Base-by-base conservation (phyloP, 2,888 invertebrate species). In the Drosophila parthenogenetica region DNA sequence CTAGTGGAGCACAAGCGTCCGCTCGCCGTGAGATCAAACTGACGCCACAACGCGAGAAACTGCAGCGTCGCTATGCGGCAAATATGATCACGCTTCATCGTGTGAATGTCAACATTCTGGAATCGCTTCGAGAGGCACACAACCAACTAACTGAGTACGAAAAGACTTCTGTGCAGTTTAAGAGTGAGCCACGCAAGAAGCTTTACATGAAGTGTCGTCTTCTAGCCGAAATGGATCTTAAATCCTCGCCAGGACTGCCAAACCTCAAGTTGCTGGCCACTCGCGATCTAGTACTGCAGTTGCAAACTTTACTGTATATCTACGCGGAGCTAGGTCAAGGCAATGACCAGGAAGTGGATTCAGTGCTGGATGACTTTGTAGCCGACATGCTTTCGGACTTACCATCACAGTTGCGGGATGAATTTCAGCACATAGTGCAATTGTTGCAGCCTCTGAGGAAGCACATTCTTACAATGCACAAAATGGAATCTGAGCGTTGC, bases 231-330 rank as follows among this genome's bases (percentile, higher is more conserved):
- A 7, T 71, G 46, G 86, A 82, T 13, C 2, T 83, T 3, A 65
- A 69, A 35, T n/a, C 49, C 0, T 35, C 45, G 1, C 19, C 32
- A 0, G n/a, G 5, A 1, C 25, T 46, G 3, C 16, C 2, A 5
- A 40, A 29, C 5, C 13, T 85, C 0, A 5, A 53, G 2, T 7
- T 22, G 1, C 51, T 55, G 0, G 7, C 22, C 13, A 73, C 65
- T 0, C 40, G 50, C 0, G 63, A 64, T 13, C 19, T 82, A 10
- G 57, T 86, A 4, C 16, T 73, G 1, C 62, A 62, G 2, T 22
- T 82, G 5, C 81, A 81, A 19, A 81, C 79, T 0, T 5, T 86
- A 0, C 46, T 86, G 2, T 69, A 83, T 19, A 7, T 82, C 3
- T 72, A 53, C 16, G 69, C 62, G 1, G 67, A 73, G 11, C 11